phyloP scores from a whole-genome alignment of 2,797 vertebrate species.

The Enteromius paludinosus region DNA sequence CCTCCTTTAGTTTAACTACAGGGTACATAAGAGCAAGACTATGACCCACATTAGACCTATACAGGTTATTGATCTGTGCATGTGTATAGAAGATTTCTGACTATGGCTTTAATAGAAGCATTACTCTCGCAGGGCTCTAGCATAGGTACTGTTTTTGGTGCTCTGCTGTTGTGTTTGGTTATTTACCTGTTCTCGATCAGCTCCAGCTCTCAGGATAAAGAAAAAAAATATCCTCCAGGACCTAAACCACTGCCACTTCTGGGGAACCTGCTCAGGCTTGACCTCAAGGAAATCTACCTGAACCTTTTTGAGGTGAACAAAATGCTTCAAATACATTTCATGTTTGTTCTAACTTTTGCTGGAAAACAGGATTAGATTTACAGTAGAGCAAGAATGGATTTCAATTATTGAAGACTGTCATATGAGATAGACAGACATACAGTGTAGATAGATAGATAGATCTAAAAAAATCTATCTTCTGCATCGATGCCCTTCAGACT shows the following conservation, averaged over 20 bases:
- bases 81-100: background rate
- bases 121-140: slow-evolving; percentile 29
- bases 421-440: slow-evolving; percentile 69
- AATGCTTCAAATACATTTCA: background rate
- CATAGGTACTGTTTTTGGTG: slow-evolving; percentile 42
- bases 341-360: slow-evolving; percentile 57
- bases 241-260: slow-evolving; percentile 72
- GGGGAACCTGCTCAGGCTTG: slow-evolving; percentile 71
- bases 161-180: slow-evolving; percentile 50
- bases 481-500: background rate
- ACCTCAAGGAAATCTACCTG: slow-evolving; percentile 61
- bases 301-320: slow-evolving; percentile 57
- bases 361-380: background rate
- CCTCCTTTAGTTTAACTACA: background rate
- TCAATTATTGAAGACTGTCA: slow-evolving; percentile 59
- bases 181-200: slow-evolving; percentile 46
- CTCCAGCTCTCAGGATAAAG: slow-evolving; percentile 1
- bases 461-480: background rate
- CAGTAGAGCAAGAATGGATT: slow-evolving; percentile 50
- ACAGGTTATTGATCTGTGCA: background rate
- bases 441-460: too few species aligned
- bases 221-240: slow-evolving; percentile 61
- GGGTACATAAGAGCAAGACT: slow-evolving; percentile 23
- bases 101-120: slow-evolving; percentile 45
- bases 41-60: background rate